Evolutionary conservation across 2,888 invertebrate genomes (phyloP).

Genomic region (Axea sp.): DNA sequence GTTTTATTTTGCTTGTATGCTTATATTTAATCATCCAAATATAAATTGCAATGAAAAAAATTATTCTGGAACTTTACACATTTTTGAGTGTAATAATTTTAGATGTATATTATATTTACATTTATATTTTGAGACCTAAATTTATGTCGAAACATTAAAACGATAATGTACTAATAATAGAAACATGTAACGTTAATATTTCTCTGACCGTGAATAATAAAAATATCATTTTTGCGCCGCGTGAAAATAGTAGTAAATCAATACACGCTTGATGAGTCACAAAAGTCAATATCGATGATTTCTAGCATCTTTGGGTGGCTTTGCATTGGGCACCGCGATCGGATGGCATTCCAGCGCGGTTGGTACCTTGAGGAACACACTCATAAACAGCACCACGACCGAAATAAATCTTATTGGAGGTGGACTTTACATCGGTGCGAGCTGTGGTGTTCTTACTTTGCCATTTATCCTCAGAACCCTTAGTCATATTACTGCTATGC

Average conservation of each 20-base stretch:
- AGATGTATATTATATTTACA: no score
- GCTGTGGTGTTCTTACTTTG: slow-evolving; percentile 65
- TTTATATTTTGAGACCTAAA: no score
- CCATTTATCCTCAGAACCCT: slow-evolving; percentile 66
- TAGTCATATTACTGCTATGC: slow-evolving; percentile 64
- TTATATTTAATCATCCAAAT: no score
- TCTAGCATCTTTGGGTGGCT: slow-evolving; percentile 73
- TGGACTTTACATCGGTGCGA: slow-evolving; percentile 69
- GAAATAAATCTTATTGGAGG: slow-evolving; percentile 70
- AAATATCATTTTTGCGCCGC: slow-evolving; percentile 25
- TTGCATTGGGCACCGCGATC: slow-evolving; percentile 72
- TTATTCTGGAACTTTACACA: no score
- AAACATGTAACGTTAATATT: no score
- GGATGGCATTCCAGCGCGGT: slow-evolving; percentile 74
- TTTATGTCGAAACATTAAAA: no score
- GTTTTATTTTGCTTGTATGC: no score
- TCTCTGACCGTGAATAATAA: no score
- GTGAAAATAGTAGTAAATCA: slow-evolving; percentile 17
- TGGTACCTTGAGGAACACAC: slow-evolving; percentile 65
- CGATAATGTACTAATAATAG: no score
- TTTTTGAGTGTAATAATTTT: no score
- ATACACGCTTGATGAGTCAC: slow-evolving; percentile 19
- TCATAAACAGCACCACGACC: slow-evolving; percentile 61
- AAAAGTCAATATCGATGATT: slow-evolving; percentile 21
- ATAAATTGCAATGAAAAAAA: no score